These are phyloP conservation scores for Drosophila setosimentum DNA, from an alignment of 2,888 invertebrate genomes.

Conservation along the genomic window DNA sequence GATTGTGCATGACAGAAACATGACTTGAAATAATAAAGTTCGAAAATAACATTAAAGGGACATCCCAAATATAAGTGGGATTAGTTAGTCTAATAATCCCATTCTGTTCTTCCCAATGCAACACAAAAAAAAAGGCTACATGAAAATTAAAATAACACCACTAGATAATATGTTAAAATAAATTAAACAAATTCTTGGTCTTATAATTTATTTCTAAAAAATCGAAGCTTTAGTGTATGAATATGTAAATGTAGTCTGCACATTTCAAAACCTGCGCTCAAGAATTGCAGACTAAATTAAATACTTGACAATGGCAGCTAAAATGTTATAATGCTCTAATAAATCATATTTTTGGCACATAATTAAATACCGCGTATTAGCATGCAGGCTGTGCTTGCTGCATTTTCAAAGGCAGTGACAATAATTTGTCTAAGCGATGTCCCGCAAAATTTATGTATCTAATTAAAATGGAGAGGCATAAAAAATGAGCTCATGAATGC, in stretches of 20 bases:
- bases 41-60: not conserved
- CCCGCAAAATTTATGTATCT: constrained; percentile 63
- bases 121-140: not conserved
- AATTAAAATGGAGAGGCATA: constrained; percentile 65
- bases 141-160: not conserved
- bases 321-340: not conserved
- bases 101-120: not conserved
- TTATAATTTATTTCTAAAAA: not conserved
- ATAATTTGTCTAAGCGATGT: constrained; percentile 43
- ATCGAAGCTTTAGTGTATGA: not conserved
- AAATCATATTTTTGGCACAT: not conserved
- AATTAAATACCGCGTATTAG: not conserved
- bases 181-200: not conserved
- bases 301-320: not conserved
- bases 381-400: not conserved
- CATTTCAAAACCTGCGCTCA: too few species aligned
- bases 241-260: not conserved
- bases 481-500: constrained; percentile 55
- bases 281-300: too few species aligned
- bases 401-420: constrained; percentile 19
- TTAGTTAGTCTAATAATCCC: not conserved
- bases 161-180: not conserved
- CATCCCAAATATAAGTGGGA: not conserved
- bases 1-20: not conserved
- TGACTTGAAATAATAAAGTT: not conserved